Conservation (phyloP, 2,888 invertebrate species). For the Pristionchus maxplancki region DNA sequence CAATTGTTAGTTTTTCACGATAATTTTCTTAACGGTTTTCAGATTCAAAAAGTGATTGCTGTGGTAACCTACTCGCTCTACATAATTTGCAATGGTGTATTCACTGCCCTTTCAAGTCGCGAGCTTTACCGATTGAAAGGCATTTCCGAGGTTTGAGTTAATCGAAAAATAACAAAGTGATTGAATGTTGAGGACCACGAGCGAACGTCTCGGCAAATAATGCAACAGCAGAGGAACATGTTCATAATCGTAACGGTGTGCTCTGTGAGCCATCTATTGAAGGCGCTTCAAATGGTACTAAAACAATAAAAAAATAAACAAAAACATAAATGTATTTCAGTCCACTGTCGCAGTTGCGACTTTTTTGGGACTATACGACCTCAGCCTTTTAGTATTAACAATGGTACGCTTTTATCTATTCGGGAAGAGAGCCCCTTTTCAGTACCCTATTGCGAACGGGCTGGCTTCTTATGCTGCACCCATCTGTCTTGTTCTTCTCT, state of each 20-base stretch:
- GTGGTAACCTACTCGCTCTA: background rate
- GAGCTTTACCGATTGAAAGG: background rate
- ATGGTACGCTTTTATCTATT: too few species aligned
- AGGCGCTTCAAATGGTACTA: background rate
- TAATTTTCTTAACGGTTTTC: too few species aligned
- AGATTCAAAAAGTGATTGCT: background rate
- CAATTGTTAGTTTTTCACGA: background rate
- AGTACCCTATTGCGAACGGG: background rate
- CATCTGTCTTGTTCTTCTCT: background rate
- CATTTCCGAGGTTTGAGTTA: background rate
- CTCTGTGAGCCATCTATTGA: background rate
- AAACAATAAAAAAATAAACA: too few species aligned
- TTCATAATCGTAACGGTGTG: background rate
- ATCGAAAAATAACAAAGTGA: background rate
- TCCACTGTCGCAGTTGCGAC: too few species aligned
- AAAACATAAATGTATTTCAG: too few species aligned
- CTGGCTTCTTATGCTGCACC: background rate
- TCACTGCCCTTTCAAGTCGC: background rate
- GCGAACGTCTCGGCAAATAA: background rate
- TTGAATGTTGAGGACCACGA: background rate
- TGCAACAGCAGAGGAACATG: background rate
- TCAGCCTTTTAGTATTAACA: too few species aligned
- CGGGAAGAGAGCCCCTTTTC: too few species aligned
- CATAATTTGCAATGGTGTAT: background rate
- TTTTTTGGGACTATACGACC: too few species aligned